These are phyloP conservation scores for Thinocorus orbignyianus DNA, from an alignment of 2,113 vertebrate genomes.

Conservation along the genomic window DNA sequence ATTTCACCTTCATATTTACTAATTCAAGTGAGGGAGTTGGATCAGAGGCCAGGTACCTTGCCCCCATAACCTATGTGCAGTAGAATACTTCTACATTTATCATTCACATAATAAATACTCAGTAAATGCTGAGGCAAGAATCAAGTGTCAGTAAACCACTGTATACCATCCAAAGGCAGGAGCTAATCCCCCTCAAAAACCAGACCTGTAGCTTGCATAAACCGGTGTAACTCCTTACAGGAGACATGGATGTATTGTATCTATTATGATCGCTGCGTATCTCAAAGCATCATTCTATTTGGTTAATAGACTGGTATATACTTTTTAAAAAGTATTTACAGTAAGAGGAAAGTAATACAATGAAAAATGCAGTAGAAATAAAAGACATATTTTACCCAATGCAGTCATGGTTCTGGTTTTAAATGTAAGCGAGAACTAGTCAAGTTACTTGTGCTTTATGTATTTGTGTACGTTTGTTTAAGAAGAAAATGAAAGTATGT, in stretches of 20 bases:
- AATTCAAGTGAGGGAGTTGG: neutral
- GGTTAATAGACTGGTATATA: neutral
- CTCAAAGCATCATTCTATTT: neutral
- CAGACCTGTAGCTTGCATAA: neutral
- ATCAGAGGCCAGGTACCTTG: neutral
- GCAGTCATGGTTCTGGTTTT: neutral
- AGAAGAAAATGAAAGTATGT: constrained; percentile 31
- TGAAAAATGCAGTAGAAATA: neutral
- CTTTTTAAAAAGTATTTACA: neutral
- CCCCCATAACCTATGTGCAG: no score
- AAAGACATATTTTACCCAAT: neutral
- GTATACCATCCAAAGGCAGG: neutral
- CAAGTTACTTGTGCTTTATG: constrained; percentile 19
- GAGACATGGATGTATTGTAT: rapidly evolving
- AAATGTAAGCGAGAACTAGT: neutral
- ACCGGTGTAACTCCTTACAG: neutral
- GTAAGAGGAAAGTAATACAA: neutral
- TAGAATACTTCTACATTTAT: neutral
- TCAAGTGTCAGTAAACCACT: neutral
- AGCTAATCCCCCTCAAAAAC: rapidly evolving
- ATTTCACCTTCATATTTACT: neutral
- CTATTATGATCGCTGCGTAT: no score
- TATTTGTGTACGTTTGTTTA: constrained; percentile 34
- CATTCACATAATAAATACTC: neutral
- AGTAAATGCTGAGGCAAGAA: neutral